phyloP scores from a whole-genome alignment of 2,113 vertebrate species.

The Gallinago paraguaiae region DNA sequence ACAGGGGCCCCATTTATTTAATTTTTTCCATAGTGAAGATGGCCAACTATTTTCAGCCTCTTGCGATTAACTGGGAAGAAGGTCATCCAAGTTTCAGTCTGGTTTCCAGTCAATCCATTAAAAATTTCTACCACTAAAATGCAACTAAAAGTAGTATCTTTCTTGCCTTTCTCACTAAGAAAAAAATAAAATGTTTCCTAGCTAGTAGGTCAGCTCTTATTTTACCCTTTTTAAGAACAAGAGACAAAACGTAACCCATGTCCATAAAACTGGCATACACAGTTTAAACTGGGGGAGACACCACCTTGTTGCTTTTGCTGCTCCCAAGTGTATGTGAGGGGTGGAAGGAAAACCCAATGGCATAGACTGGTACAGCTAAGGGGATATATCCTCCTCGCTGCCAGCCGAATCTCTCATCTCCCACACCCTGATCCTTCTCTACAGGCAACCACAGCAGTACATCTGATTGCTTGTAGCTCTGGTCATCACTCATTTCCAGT shows the following conservation, averaged over 20 bases:
- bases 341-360: not conserved
- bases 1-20: not conserved
- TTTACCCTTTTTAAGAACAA: not conserved
- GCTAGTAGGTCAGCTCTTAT: not conserved
- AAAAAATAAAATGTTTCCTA: not conserved
- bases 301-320: not conserved
- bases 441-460: not conserved
- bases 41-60: not conserved
- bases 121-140: not conserved
- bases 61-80: not conserved
- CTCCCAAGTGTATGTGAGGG: not conserved
- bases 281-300: not conserved
- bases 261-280: not conserved
- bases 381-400: not conserved
- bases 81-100: not conserved
- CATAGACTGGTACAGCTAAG: not conserved
- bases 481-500: not conserved
- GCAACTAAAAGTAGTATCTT: not conserved
- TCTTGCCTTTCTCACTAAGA: not conserved
- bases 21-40: not conserved
- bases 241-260: not conserved
- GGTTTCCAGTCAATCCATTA: not conserved
- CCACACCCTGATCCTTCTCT: not conserved
- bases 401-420: not conserved
- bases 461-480: not conserved